These are phyloP conservation scores for Zhuqinia jingwanae DNA, from an alignment of 2,888 invertebrate species.

Conservation along the genomic window DNA sequence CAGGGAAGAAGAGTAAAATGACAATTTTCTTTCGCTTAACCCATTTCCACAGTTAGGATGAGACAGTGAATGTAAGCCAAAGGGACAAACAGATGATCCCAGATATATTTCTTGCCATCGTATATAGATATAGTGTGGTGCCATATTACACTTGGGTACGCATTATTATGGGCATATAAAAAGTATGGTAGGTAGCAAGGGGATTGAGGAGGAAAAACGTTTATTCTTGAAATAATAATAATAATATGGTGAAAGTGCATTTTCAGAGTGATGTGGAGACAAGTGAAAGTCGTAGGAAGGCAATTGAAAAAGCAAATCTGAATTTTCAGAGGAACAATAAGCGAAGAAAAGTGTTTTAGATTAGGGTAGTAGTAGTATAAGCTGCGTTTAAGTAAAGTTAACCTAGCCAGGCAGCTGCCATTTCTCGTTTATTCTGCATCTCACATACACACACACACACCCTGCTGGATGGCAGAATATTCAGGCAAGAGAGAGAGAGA, in stretches of 20 bases:
- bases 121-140: too few species aligned
- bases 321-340: conserved; percentile 29
- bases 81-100: conserved; percentile 57
- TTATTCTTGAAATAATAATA: background rate
- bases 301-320: conserved; percentile 50
- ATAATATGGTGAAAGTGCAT: background rate
- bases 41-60: conserved; percentile 35
- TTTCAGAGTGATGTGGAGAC: background rate
- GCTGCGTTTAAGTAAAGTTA: background rate
- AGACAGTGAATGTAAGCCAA: conserved; percentile 51
- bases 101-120: background rate
- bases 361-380: background rate
- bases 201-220: background rate
- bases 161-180: too few species aligned
- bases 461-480: background rate
- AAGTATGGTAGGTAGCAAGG: background rate
- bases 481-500: background rate
- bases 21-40: conserved; percentile 48
- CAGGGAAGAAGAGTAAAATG: background rate
- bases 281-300: background rate
- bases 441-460: background rate
- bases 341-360: background rate
- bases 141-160: background rate
- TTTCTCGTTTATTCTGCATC: conserved; percentile 26
- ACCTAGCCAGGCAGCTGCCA: conserved; percentile 25